phyloP scores from a whole-genome alignment of 2,113 vertebrate species.

The Apodemus speciosus region DNA sequence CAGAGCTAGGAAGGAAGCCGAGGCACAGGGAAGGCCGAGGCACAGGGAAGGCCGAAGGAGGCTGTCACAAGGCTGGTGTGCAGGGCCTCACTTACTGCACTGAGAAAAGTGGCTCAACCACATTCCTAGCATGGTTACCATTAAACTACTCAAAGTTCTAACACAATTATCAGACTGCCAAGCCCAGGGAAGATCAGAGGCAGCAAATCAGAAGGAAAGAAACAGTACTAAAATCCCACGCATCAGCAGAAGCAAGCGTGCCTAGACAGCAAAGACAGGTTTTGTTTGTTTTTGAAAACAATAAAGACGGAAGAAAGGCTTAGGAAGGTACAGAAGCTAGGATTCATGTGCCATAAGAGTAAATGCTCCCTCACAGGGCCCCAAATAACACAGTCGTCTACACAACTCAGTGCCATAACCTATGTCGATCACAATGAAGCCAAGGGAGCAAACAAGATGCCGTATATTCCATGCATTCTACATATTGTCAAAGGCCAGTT shows the following conservation, averaged over 20 bases:
- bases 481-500: neutral
- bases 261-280: neutral
- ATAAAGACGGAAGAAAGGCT: conserved; percentile 26
- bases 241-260: neutral
- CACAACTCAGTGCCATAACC: neutral
- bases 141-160: neutral
- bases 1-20: conserved; percentile 35
- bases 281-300: neutral
- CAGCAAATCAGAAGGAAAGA: neutral
- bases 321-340: conserved; percentile 11
- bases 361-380: conserved; percentile 23
- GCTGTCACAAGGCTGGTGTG: neutral
- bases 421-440: neutral
- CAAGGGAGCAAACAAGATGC: neutral
- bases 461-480: neutral
- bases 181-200: conserved; percentile 15
- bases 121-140: neutral
- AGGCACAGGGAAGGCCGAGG: neutral
- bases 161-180: conserved; percentile 53
- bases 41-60: neutral
- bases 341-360: conserved; percentile 37
- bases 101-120: neutral
- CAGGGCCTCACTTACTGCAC: neutral
- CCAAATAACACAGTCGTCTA: conserved; percentile 13
- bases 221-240: neutral